Evolutionary conservation across 1,140 invertebrate species (phyloP).

Genomic region (Meloidogyne exigua): DNA sequence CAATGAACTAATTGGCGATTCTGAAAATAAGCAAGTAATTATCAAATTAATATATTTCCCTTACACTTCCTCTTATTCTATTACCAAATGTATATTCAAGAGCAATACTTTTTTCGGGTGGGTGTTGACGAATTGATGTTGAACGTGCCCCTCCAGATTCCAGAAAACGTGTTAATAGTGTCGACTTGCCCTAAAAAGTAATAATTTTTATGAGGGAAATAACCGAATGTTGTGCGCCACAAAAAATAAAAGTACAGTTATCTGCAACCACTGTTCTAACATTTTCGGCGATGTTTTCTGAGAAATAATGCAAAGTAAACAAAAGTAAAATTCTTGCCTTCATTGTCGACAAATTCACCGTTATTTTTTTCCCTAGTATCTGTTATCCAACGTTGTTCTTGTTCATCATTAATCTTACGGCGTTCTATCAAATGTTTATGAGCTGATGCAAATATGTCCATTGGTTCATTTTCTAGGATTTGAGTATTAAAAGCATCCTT

Average conservation of each 20-base stretch:
- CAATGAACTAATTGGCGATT: conserved; percentile 29
- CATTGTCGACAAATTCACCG: too few species aligned
- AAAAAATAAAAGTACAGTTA: background rate
- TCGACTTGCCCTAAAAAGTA: conserved; percentile 20
- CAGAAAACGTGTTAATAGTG: conserved; percentile 14
- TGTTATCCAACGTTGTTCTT: background rate
- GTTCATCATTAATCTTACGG: conserved; percentile 2
- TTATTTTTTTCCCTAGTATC: background rate
- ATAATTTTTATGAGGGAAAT: background rate
- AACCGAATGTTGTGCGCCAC: conserved; percentile 5
- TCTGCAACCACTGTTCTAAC: background rate
- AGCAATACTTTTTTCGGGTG: conserved; percentile 22
- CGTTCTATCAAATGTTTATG: conserved; percentile 9
- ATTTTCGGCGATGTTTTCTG: background rate
- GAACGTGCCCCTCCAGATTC: background rate
- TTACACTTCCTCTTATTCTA: conserved; percentile 25
- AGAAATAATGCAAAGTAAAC: background rate
- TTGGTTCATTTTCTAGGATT: background rate
- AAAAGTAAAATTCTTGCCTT: background rate
- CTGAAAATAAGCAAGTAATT: background rate
- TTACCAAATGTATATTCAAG: conserved; percentile 22
- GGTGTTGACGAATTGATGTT: background rate
- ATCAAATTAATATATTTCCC: background rate
- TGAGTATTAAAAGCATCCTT: background rate
- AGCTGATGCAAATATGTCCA: conserved; percentile 2